Base-by-base conservation (phyloP, 1,140 invertebrate genomes). In the Drosophila eugracilis region DNA sequence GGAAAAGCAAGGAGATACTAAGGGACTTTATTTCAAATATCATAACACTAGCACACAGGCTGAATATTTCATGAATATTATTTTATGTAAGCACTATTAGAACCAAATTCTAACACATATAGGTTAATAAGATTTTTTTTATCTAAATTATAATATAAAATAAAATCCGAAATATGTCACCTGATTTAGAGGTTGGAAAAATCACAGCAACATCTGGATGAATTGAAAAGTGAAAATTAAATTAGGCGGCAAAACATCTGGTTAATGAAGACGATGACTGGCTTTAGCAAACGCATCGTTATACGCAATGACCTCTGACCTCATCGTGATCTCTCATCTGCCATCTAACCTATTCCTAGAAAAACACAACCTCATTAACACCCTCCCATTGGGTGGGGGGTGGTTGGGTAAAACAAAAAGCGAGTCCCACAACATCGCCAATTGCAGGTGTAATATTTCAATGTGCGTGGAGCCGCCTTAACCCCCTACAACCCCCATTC, bases 381-480 rank as follows among this genome's bases (percentile, higher is more conserved):
- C 36, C 12, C 28, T 12, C 37, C 50, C 75, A 47, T 36, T 32
- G 34, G 36, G 9, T 9, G 3, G 15, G 19, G 37, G n/a, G n/a
- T n/a, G n/a, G n/a, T n/a, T 39, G 9, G 9, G n/a, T n/a, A 60
- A 53, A 42, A 50, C 34, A 75, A 76, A 73, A 76, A 76, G n/a
- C 49, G 37, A 53, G 39, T 37, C 66, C 42, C 49, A n/a, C n/a
- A 76, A 41, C 58, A 62, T 37, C 81, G 63, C 73, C 81, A 80
- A 80, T 80, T 86, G 81, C 81, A 85, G 81, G 81, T 85, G 81
- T 85, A 86, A 85, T 85, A 85, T 85, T 85, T 85, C 81, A 85
- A 76, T 80, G 69, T 72, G 69, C 69, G 66, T 72, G 55, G 67
- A 1, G 39, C 28, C 15, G 39, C 28, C 15, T 30, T 44, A 12